A percentile compares a stretch with the other conserved stretches of the same genome.
Evolutionary conservation across 1,140 invertebrate species (phyloP).

Genomic region (Adelges cooleyi): DNA sequence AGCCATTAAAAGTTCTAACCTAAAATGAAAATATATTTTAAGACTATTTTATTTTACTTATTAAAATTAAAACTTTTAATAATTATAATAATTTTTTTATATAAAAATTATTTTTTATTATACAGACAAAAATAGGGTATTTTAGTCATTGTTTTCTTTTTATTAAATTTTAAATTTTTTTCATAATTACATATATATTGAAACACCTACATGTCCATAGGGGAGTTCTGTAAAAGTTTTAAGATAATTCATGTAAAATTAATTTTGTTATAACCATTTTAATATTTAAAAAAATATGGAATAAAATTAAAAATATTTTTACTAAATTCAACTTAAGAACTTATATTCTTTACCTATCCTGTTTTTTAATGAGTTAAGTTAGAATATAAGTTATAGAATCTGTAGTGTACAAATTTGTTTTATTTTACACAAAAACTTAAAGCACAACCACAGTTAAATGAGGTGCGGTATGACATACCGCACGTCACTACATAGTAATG

Average conservation of each 20-base stretch:
- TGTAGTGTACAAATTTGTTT: neutral
- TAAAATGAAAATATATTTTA: too few species aligned
- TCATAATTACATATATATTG: neutral
- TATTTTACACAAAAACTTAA: neutral
- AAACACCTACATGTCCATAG: neutral
- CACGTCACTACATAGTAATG: too few species aligned
- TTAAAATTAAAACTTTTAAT: too few species aligned
- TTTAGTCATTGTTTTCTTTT: neutral
- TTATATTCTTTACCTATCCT: neutral
- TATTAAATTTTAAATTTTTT: neutral
- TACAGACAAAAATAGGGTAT: neutral
- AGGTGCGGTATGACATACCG: too few species aligned
- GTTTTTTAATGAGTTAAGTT: neutral
- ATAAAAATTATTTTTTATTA: neutral
- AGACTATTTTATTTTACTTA: too few species aligned
- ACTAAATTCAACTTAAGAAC: neutral
- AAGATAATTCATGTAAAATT: neutral
- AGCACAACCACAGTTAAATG: neutral
- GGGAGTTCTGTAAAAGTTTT: neutral
- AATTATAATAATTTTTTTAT: too few species aligned
- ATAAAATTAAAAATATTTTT: neutral
- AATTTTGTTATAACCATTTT: conserved; percentile 4
- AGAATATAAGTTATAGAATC: neutral
- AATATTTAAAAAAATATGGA: neutral
- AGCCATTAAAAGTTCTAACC: too few species aligned